Evolutionary conservation across 2,888 invertebrate genomes (phyloP), one percentile per base, ranked within the genome.

Genomic region (Hypolimnas misippus): DNA sequence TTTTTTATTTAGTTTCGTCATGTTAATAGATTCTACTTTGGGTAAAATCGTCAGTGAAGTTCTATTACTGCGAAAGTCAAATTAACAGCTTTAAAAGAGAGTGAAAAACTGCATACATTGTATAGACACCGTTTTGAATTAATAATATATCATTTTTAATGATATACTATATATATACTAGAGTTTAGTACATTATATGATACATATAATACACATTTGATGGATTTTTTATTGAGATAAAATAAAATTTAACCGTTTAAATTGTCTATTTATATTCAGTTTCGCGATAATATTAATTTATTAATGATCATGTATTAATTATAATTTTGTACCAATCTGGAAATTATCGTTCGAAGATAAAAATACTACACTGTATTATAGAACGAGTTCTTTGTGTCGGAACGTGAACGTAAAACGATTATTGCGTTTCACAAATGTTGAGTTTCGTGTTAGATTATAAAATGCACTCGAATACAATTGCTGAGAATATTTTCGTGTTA

Each of bases 401-500:
- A 60, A 60, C 31, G 52, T 63, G 51, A 51, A 63, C 56, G 49
- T 35, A 33, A 40, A 50, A 49, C 40, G 17, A 31, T 16, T 51
- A 21, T 51, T 8, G 29, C 38, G 25, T 38, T 40, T n/a, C 51
- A 21, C n/a, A 21, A 31, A 31, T 51, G n/a, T 51, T 4, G 29
- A 50, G 25, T 38, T 40, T n/a, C 31, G 10, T 33, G 16, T 51
- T 16, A 17, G 7, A 50, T 12, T 40, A 50, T 35, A 42, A 42
- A 51, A 12, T 31, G 42, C 16, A 52, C 10, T 58, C 12, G 31
- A 33, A 5, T 29, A 59, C 53, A 49, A 33, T n/a, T 50, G 31
- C 29, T 33, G 12, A 7, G 33, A 42, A 59, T 63, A 52, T 65
- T 67, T 83, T 83, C 83, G 83, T 84, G 85, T 79, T 67, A 79